Evolutionary conservation across 1,140 invertebrate genomes (phyloP), one percentile per base, ranked within the genome.

Genomic region (Cherax quadricarinatus): DNA sequence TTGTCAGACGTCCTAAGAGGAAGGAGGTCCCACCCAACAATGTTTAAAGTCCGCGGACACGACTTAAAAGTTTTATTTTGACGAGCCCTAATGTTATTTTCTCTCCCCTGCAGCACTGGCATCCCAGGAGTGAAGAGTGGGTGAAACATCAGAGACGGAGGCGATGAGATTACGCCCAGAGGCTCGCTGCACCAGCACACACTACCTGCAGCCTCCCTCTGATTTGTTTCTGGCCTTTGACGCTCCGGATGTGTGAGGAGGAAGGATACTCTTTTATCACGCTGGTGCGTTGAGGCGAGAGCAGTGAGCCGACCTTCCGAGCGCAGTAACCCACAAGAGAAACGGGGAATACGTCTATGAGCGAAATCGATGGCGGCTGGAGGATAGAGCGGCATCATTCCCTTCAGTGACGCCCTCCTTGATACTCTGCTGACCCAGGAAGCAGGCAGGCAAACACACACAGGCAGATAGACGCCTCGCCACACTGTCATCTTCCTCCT

Each of bases 1-100:
- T 41, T 41, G 30, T 41, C 30, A 41, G 30, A 41, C 30, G 30
- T 41, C 30, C 30, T 41, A 41, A 41, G 30, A 41, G 30, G 30
- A 41, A 41, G 30, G 30, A 41, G 30, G 30, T 41, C 2, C 30
- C 30, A 41, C 30, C 30, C 30, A 57, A 14, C 53, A 57, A 57
- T 57, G 53, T 57, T 57, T 10, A 7, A 7, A 10, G 7, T 14
- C 7, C 14, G 53, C 14, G 53, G 53, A 66, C 62, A 66, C 21
- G 62, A 16, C 70, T 30, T 75, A 75, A 75, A 75, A 30, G 70
- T 75, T 75, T 75, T 75, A 75, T 75, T 75, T 30, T 75, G 70
- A 75, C 70, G 70, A 75, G 70, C 24, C 70, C 70, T 75, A 75
- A 75, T 75, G 14, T 75, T 21, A 30, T 75, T 75, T 75, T 30